These are phyloP conservation scores for Pinctada fucata DNA, from an alignment of 2,888 invertebrate genomes.

Conservation along the genomic window DNA sequence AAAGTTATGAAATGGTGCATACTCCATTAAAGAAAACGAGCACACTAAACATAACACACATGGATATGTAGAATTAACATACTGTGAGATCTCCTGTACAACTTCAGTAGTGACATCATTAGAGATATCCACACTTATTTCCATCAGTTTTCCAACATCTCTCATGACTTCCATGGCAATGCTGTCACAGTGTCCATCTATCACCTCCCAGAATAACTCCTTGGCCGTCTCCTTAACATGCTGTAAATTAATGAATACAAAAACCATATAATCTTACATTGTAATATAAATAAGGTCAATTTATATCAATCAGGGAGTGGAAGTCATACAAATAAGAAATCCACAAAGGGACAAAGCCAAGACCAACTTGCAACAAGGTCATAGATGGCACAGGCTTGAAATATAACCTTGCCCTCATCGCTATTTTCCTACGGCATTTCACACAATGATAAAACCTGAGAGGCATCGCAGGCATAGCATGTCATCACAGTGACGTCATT, in stretches of 20 bases:
- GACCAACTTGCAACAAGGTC: no score
- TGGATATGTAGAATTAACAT: neutral
- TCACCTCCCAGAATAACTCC: constrained; percentile 70
- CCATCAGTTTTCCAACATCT: constrained; percentile 37
- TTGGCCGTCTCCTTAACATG: constrained; percentile 66
- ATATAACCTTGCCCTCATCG: no score
- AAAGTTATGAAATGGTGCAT: no score
- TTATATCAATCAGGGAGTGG: neutral
- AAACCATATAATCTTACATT: neutral
- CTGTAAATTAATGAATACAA: constrained; percentile 46
- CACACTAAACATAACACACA: no score
- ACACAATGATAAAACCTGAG: no score
- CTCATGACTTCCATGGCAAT: constrained; percentile 44
- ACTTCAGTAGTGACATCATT: constrained; percentile 23
- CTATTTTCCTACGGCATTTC: no score
- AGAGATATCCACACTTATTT: constrained; percentile 7
- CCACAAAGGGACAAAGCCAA: no score
- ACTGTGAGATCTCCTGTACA: constrained; percentile 43
- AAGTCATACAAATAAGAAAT: neutral
- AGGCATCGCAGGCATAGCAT: no score
- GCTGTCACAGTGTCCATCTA: constrained; percentile 53
- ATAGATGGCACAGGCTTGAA: no score
- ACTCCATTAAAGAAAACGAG: no score
- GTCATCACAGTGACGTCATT: no score
- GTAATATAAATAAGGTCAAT: neutral